Conservation (phyloP, 2,113 vertebrate species). For the Herpetotheres cachinnans region DNA sequence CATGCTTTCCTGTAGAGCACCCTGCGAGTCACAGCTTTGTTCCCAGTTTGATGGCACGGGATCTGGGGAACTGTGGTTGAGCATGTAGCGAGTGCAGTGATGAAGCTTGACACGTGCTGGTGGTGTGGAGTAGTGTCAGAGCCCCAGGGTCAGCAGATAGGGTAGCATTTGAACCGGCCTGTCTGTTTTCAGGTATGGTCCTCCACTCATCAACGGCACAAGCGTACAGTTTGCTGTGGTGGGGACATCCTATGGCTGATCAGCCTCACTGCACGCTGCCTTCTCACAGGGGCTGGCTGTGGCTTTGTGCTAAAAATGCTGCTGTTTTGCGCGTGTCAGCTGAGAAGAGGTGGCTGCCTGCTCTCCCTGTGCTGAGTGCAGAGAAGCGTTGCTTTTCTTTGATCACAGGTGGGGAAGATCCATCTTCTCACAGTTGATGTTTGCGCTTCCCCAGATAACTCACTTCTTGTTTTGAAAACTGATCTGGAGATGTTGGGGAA, state of each 20-base stretch:
- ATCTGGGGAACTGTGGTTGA: neutral
- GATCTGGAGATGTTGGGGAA: neutral
- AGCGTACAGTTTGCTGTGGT: neutral
- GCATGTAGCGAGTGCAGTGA: neutral
- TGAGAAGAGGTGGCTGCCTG: neutral
- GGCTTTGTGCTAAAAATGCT: neutral
- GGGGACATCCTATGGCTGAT: slow-evolving; percentile 53
- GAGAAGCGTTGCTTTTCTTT: neutral
- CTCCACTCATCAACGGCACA: neutral
- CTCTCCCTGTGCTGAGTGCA: neutral
- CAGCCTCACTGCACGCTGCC: neutral
- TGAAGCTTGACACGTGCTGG: rapidly evolving
- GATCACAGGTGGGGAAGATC: neutral
- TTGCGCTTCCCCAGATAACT: neutral
- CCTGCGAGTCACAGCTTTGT: neutral
- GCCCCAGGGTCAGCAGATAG: neutral
- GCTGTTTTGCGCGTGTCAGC: neutral
- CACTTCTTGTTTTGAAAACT: neutral
- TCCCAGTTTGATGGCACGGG: neutral
- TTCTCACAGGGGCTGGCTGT: neutral
- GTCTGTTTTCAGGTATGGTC: neutral
- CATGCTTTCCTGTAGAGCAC: neutral
- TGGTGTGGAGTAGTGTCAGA: neutral
- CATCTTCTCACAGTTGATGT: neutral
- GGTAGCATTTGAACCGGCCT: neutral